Percentiles rank a stretch among this genome's conserved stretches.
Evolutionary conservation across 2,888 invertebrate genomes (phyloP).

Genomic region (Cloeon dipterum): DNA sequence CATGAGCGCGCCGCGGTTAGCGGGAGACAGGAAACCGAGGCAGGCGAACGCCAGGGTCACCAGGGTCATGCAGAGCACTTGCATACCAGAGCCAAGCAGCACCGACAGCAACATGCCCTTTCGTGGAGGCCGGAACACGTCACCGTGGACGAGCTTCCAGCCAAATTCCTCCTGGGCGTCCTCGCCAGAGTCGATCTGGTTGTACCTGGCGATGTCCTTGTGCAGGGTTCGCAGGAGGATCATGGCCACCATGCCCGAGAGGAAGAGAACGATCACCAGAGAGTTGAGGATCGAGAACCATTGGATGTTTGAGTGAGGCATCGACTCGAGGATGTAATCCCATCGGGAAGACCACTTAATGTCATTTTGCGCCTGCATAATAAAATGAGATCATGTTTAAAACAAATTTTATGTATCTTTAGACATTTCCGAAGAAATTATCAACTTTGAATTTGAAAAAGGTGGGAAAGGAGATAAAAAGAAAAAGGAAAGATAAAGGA

Average conservation of each 20-base stretch:
- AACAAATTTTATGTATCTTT: no score
- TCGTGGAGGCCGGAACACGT: constrained; percentile 39
- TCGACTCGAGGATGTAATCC: constrained; percentile 97
- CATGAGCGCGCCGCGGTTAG: constrained; percentile 96
- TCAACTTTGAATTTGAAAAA: no score
- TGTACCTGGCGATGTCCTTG: constrained; percentile 96
- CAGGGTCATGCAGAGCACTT: constrained; percentile 89
- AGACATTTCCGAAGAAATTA: no score
- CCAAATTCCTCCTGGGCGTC: constrained; percentile 63
- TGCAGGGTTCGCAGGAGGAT: constrained; percentile 89
- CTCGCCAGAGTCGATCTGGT: constrained; percentile 42
- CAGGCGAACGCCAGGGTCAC: constrained; percentile 97
- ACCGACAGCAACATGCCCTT: constrained; percentile 93
- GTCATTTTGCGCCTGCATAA: constrained; percentile 36
- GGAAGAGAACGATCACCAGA: constrained; percentile 83
- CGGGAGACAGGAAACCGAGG: constrained; percentile 93
- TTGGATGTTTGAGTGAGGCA: constrained; percentile 96
- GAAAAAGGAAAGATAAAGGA: no score
- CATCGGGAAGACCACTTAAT: constrained; percentile 97
- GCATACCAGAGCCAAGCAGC: constrained; percentile 87
- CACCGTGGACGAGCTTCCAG: constrained; percentile 41
- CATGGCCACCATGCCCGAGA: constrained; percentile 99
- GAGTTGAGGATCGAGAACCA: constrained; percentile 99
- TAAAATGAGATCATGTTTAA: no score
- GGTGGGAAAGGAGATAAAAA: no score